Base-by-base conservation (phyloP, 1,140 invertebrate genomes). In the Drosophila ercepeae region DNA sequence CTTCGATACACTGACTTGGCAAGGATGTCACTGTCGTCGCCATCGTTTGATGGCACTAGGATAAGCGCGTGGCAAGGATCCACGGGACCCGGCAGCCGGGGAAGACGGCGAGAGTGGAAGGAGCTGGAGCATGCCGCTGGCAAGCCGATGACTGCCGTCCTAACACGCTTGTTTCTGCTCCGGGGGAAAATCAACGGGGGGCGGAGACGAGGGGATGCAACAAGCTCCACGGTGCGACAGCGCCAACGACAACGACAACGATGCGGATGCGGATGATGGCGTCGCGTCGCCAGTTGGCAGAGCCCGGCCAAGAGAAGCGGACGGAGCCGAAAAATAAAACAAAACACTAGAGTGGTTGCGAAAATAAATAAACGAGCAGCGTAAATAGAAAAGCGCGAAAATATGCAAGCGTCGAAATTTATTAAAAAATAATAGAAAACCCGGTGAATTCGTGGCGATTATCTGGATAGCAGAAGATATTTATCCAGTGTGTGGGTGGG, bases 21-120 rank as follows among this genome's bases (percentile, higher is more conserved):
- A 50, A 60, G 42, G 48, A 58, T 64, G 64, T 58, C 69, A 50
- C 32, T 61, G 48, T 51, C 60, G 76, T 73, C 79, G 61, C 72
- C 81, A 86, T 86, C 81, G 81, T 81, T 84, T 84, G 81, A 84
- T 84, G 81, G 48, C 68, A 76, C 75, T 75, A 7, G 71, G 81
- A 84, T 84, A 84, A 84, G 72, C 79, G 78, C 51, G 79, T 86
- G 64, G 76, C 75, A 78, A 72, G 64, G 59, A 72, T 59, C 68
- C 55, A 23, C 55, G 57, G 36, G 11, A 44, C 41, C 59, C n/a
- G 25, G n/a, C 16, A 13, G 21, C 14, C 21, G 54, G 25, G 18
- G 11, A 57, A 69, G 69, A 39, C 4, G 75, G 42, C 48, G 42
- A 45, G 55, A 54, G 54, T 67, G 58, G 70, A 21, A 50, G 29